Conservation (phyloP, 2,797 vertebrate genomes). For the Chrysocyon brachyurus region DNA sequence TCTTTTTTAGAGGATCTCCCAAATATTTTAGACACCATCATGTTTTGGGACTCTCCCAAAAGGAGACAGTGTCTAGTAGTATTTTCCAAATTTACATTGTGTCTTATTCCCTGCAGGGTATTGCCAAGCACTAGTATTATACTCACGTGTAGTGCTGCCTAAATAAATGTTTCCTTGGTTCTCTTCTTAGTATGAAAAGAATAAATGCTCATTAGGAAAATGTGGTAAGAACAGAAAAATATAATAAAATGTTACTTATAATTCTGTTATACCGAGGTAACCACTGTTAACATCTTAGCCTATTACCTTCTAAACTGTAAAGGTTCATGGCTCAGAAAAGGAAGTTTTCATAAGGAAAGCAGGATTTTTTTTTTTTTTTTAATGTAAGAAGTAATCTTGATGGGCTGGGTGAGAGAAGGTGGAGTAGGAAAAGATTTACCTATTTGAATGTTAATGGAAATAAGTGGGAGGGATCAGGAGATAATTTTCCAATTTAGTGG, state of each 20-base stretch:
- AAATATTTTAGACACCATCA: not conserved
- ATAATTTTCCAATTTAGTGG: conserved; percentile 29
- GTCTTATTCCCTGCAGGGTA: not conserved
- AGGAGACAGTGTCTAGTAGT: not conserved
- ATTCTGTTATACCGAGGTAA: not conserved
- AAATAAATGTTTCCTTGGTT: conserved; percentile 35
- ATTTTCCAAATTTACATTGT: not conserved
- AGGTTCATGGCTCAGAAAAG: not conserved
- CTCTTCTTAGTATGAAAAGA: conserved; percentile 37
- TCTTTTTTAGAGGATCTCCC: not conserved
- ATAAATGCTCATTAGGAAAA: conserved; percentile 30
- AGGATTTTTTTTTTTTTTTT: not conserved
- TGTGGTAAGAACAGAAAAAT: not conserved
- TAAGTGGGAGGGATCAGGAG: not conserved
- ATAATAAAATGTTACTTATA: not conserved
- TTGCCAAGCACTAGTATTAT: not conserved
- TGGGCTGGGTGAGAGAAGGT: not conserved
- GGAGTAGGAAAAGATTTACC: not conserved
- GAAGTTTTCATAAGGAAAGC: not conserved
- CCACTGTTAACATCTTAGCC: not conserved
- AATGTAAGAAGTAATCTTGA: not conserved
- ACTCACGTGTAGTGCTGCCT: not conserved
- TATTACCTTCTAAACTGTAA: not conserved
- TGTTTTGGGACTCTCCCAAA: conserved; percentile 6
- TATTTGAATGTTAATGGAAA: conserved; percentile 16